phyloP scores from a whole-genome alignment of 2,888 invertebrate genomes.

The Phengaris arion region DNA sequence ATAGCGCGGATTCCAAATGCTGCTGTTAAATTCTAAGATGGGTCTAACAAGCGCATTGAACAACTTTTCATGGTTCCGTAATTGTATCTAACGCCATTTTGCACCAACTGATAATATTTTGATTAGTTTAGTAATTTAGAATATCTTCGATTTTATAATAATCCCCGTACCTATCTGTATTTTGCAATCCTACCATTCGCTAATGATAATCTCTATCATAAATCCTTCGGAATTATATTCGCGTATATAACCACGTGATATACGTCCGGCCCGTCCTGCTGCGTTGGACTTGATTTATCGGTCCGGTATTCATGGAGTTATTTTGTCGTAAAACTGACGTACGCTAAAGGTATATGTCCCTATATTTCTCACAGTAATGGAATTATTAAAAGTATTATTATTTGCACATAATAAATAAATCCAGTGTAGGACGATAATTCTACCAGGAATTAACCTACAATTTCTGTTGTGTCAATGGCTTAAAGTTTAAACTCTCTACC shows the following conservation, averaged over 20 bases:
- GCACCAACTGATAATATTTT: too few relatives aligned
- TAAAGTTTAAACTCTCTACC: too few relatives aligned
- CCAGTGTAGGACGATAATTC: neutral
- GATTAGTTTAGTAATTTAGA: too few relatives aligned
- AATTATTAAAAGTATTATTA: neutral
- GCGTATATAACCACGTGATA: conserved; percentile 12
- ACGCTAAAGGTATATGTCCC: neutral
- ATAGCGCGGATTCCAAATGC: too few relatives aligned
- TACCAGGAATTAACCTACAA: neutral
- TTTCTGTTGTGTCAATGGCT: too few relatives aligned
- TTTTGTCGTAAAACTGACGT: conserved; percentile 5
- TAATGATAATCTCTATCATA: conserved; percentile 11
- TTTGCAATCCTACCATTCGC: neutral
- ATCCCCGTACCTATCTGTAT: neutral
- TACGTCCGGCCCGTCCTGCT: conserved; percentile 8
- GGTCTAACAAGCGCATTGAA: too few relatives aligned
- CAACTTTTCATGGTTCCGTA: too few relatives aligned
- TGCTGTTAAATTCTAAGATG: too few relatives aligned
- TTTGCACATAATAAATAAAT: neutral
- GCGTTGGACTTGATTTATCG: conserved; percentile 1
- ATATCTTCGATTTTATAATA: neutral
- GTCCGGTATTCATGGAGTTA: conserved; percentile 19
- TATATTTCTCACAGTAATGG: neutral
- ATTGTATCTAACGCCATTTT: too few relatives aligned
- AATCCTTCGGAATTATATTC: conserved; percentile 17